A percentile compares a stretch with the other conserved stretches of the same genome.
Conservation (phyloP, 2,888 invertebrate genomes). For the Drosophila aldrichi region DNA sequence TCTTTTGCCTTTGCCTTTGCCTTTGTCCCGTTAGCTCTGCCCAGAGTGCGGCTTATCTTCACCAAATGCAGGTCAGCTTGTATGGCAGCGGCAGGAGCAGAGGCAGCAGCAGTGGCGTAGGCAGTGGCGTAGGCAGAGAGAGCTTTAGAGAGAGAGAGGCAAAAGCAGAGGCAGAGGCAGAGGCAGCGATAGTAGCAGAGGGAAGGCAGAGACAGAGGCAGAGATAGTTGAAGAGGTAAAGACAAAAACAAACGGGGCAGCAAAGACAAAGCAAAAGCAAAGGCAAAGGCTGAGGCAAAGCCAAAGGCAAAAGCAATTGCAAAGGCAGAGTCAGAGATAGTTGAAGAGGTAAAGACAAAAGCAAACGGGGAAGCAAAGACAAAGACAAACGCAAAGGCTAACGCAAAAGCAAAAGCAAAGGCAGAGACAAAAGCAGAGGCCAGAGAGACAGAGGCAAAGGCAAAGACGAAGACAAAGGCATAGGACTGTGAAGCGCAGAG, state of each 20-base stretch:
- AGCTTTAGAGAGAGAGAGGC: no score
- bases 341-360: neutral
- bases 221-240: no score
- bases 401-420: no score
- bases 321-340: neutral
- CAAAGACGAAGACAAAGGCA: neutral
- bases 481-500: neutral
- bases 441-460: neutral
- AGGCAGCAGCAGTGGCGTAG: no score
- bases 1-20: constrained; percentile 26
- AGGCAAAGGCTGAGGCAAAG: neutral
- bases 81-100: neutral
- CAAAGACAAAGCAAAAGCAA: no score
- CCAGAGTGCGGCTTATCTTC: constrained; percentile 41
- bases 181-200: no score
- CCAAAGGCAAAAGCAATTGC: neutral
- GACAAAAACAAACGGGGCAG: no score
- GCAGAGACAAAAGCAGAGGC: neutral
- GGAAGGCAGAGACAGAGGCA: neutral
- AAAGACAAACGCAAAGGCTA: no score
- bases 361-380: constrained; percentile 3
- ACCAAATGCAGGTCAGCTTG: constrained; percentile 41
- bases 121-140: neutral
- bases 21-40: constrained; percentile 15
- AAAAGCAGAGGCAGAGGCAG: constrained; percentile 1